Conservation (phyloP, 2,888 invertebrate genomes). For the Argyresthia albistria region DNA sequence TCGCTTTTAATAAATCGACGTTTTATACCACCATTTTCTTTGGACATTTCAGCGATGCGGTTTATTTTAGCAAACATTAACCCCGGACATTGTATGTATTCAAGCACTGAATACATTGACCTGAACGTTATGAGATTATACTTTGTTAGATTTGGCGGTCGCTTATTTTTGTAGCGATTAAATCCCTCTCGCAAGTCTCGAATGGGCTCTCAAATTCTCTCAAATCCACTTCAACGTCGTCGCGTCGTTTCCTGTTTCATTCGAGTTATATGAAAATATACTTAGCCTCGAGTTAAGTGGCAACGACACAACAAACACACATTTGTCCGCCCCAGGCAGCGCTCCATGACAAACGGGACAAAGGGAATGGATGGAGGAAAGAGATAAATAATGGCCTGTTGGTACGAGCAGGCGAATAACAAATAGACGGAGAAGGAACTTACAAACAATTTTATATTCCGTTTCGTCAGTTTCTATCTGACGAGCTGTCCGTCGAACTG, state of each 20-base stretch:
- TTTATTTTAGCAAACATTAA: background rate
- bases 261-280: slow-evolving; percentile 29
- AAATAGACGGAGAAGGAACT: slow-evolving; percentile 3
- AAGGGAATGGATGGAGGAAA: slow-evolving; percentile 44
- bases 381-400: slow-evolving; percentile 37
- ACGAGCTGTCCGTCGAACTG: no score
- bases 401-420: slow-evolving; percentile 6
- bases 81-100: no score
- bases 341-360: slow-evolving; percentile 38
- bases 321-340: slow-evolving; percentile 37
- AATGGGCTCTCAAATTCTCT: no score
- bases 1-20: slow-evolving; percentile 2
- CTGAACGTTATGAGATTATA: no score
- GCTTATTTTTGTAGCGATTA: no score
- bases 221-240: no score
- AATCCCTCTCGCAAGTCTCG: no score
- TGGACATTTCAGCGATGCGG: background rate
- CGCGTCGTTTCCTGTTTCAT: slow-evolving; percentile 13
- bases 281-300: slow-evolving; percentile 21
- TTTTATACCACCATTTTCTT: background rate
- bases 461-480: no score
- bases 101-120: no score
- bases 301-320: slow-evolving; percentile 34
- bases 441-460: background rate
- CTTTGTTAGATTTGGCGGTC: no score